Percentiles rank a stretch among this genome's conserved stretches.
phyloP scores from a whole-genome alignment of 2,113 vertebrate species.

The Stegastes partitus region DNA sequence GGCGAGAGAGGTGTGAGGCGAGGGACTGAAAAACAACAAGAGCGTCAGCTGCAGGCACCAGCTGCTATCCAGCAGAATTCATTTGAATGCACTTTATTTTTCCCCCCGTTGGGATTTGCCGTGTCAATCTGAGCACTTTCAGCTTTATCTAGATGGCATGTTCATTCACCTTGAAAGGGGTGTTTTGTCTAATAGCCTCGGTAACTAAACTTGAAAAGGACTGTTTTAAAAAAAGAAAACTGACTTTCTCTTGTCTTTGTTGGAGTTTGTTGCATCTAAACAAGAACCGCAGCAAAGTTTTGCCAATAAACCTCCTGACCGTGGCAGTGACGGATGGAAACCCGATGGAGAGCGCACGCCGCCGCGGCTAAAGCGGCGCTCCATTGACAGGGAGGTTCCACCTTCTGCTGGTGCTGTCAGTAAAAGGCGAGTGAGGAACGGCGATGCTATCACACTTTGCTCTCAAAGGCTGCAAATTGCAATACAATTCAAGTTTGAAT shows the following conservation, averaged over 20 bases:
- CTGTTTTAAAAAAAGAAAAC: neutral
- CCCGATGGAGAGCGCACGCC: neutral
- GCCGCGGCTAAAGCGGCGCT: slow-evolving; percentile 5
- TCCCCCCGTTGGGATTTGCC: slow-evolving; percentile 50
- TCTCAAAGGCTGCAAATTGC: slow-evolving; percentile 55
- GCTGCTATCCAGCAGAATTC: slow-evolving; percentile 72
- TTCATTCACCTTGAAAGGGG: slow-evolving; percentile 68
- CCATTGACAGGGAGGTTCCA: slow-evolving; percentile 50
- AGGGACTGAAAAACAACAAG: slow-evolving; percentile 63
- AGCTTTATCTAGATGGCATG: slow-evolving; percentile 50
- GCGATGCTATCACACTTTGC: slow-evolving; percentile 48
- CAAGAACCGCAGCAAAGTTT: slow-evolving; percentile 21
- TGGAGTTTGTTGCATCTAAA: slow-evolving; percentile 26
- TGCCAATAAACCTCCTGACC: neutral
- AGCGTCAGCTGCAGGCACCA: slow-evolving; percentile 73
- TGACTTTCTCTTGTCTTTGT: slow-evolving; percentile 46
- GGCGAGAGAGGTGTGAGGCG: slow-evolving; percentile 52
- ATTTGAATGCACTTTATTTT: slow-evolving; percentile 71
- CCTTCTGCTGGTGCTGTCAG: slow-evolving; percentile 40
- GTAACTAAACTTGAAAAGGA: slow-evolving; percentile 42
- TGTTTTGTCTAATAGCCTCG: slow-evolving; percentile 58
- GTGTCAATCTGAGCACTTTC: slow-evolving; percentile 59
- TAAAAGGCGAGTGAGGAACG: neutral
- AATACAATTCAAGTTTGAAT: slow-evolving; percentile 55
- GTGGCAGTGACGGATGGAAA: slow-evolving; percentile 42